Percentiles rank a stretch among this genome's conserved stretches.
phyloP scores from a whole-genome alignment of 2,888 invertebrate genomes.

The Dioctria rufipes region DNA sequence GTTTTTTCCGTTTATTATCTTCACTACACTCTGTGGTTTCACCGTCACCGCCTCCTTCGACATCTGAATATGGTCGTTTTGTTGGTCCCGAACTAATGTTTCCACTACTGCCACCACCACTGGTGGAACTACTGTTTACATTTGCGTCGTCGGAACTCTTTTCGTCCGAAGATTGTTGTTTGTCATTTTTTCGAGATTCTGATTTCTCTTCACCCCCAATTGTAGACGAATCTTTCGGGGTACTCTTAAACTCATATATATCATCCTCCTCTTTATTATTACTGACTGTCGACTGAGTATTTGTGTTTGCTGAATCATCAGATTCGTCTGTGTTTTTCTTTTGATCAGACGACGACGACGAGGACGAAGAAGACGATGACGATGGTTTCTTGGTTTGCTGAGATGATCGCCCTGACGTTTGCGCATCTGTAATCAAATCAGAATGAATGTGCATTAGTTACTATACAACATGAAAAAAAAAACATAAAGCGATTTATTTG shows the following conservation, averaged over 20 bases:
- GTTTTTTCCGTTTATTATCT: constrained; percentile 79
- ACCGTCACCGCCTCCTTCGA: constrained; percentile 74
- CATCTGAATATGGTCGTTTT: constrained; percentile 68
- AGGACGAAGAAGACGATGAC: constrained; percentile 54
- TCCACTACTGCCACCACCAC: constrained; percentile 38
- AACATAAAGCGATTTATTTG: constrained; percentile 17
- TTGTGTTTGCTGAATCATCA: constrained; percentile 54
- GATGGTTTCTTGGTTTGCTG: constrained; percentile 57
- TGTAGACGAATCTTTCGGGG: constrained; percentile 61
- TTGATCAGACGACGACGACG: constrained; percentile 56
- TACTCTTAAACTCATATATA: constrained; percentile 62
- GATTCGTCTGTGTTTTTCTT: constrained; percentile 56
- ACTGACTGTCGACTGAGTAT: constrained; percentile 39
- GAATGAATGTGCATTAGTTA: neutral
- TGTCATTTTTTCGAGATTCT: constrained; percentile 60
- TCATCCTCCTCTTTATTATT: constrained; percentile 61
- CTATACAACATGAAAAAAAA: neutral
- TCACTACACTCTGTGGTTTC: constrained; percentile 78
- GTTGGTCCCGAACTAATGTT: constrained; percentile 52
- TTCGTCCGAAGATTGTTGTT: constrained; percentile 53
- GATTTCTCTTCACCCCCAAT: constrained; percentile 61
- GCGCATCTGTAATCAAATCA: constrained; percentile 31
- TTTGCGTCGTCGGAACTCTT: constrained; percentile 49
- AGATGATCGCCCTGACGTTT: constrained; percentile 52
- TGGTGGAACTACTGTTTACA: constrained; percentile 38